Evolutionary conservation across 2,888 invertebrate species (phyloP).

Genomic region (Tetragnatha montana): DNA sequence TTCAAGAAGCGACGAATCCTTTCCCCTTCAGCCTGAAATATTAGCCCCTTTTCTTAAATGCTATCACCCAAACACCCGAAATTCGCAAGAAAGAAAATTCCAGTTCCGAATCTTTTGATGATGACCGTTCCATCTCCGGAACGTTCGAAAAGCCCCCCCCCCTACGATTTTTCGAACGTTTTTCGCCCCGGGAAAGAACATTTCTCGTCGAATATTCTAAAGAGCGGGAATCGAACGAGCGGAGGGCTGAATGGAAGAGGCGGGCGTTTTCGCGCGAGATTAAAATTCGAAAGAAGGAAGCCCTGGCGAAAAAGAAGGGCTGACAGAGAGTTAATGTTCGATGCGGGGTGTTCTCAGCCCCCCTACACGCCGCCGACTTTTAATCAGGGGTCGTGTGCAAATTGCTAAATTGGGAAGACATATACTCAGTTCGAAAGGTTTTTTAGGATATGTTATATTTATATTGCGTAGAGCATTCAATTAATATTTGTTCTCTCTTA

Average conservation of each 20-base stretch:
- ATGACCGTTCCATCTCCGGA: neutral
- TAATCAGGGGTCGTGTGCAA: neutral
- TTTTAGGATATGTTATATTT: neutral
- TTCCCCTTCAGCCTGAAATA: neutral
- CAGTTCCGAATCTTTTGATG: neutral
- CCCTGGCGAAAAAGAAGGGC: neutral
- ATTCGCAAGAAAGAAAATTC: neutral
- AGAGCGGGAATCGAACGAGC: neutral
- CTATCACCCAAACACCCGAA: neutral
- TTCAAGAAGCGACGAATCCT: neutral
- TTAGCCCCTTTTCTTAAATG: neutral
- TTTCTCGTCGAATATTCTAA: neutral
- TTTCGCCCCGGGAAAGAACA: neutral
- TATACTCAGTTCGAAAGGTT: neutral
- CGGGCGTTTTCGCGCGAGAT: neutral
- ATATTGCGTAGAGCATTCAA: neutral
- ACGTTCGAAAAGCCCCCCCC: neutral
- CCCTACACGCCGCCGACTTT: neutral
- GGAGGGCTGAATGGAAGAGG: neutral
- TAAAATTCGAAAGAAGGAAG: neutral
- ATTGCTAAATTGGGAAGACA: neutral
- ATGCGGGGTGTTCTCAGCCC: neutral
- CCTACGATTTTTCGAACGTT: neutral
- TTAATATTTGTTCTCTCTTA: neutral
- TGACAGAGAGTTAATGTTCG: neutral